Percentiles rank a stretch among this genome's conserved stretches.
phyloP scores from a whole-genome alignment of 2,888 invertebrate species.

The Escarpia spicata region DNA sequence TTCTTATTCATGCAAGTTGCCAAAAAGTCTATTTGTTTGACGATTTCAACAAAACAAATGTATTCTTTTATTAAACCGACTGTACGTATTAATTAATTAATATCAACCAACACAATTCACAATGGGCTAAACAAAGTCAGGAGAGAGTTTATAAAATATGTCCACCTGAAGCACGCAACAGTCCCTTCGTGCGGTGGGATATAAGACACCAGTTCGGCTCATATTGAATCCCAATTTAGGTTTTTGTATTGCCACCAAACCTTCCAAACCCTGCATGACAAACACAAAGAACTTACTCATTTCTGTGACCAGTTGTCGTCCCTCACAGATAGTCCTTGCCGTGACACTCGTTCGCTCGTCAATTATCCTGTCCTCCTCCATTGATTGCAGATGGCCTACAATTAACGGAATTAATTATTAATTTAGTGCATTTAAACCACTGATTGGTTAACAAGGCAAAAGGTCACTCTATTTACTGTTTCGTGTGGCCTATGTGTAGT shows the following conservation, averaged over 20 bases:
- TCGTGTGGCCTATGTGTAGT: no score
- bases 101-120: no score
- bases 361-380: conserved; percentile 47
- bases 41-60: no score
- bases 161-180: no score
- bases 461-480: background rate
- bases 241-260: background rate
- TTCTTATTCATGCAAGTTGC: no score
- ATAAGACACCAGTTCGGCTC: background rate
- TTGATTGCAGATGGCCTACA: conserved; percentile 32
- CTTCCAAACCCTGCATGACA: background rate
- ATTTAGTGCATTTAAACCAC: background rate
- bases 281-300: conserved; percentile 55
- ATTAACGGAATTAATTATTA: background rate
- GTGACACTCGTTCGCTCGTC: conserved; percentile 52
- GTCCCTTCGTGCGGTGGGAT: background rate
- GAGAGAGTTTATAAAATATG: no score
- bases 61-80: no score
- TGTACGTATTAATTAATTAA: no score
- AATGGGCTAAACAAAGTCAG: no score
- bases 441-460: background rate
- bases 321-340: conserved; percentile 53
- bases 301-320: conserved; percentile 57
- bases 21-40: no score
- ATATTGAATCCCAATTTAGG: background rate